Percentiles rank a stretch among this genome's conserved stretches.
Conservation (phyloP, 2,797 vertebrate species). For the Anableps anableps region DNA sequence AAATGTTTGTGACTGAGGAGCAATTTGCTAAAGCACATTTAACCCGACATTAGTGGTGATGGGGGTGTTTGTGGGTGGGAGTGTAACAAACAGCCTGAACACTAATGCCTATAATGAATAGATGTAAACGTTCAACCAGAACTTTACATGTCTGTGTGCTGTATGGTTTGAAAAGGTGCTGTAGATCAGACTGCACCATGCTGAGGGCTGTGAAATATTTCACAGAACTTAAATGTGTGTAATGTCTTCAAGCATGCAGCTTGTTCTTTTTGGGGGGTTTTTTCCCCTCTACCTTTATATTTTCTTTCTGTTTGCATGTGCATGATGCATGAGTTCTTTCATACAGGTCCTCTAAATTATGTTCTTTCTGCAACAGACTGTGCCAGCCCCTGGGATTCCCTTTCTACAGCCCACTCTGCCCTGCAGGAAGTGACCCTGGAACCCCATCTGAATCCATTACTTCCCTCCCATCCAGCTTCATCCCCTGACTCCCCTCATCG, state of each 20-base stretch:
- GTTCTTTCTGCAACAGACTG: constrained; percentile 85
- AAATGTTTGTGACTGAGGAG: neutral
- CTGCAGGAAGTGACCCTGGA: constrained; percentile 97
- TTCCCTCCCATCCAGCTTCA: constrained; percentile 93
- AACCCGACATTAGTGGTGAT: too few relatives aligned
- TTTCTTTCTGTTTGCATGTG: constrained; percentile 54
- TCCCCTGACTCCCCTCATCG: constrained; percentile 90
- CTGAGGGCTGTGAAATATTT: constrained; percentile 42
- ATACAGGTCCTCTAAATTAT: constrained; percentile 33
- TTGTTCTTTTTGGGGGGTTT: neutral
- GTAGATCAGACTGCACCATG: constrained; percentile 41
- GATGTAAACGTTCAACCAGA: neutral
- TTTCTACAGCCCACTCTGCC: constrained; percentile 94
- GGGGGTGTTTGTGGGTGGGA: too few relatives aligned
- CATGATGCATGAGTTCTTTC: constrained; percentile 46
- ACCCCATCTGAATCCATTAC: constrained; percentile 89
- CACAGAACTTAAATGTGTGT: constrained; percentile 32
- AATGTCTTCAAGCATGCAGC: constrained; percentile 47
- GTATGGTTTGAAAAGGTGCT: constrained; percentile 50
- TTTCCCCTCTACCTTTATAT: neutral
- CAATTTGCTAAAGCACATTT: neutral
- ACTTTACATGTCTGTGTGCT: constrained; percentile 16
- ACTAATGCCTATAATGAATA: neutral
- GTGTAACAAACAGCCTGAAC: neutral
- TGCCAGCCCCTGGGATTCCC: constrained; percentile 92